Conservation (phyloP, 1,140 invertebrate species). For the Drosophila subpulchrella region DNA sequence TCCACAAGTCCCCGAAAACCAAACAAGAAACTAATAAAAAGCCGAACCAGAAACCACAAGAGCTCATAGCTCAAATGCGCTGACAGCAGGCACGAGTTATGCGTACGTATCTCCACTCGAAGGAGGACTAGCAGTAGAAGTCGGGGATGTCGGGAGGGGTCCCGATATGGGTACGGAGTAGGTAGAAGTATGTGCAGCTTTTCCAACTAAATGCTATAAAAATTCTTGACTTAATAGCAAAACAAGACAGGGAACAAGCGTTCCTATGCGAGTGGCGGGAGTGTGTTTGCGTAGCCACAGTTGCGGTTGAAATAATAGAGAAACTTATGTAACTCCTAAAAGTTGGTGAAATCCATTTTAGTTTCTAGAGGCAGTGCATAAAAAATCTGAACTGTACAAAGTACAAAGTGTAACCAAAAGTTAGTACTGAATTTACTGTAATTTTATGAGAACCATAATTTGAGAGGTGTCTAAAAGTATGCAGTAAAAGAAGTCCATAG, state of each 20-base stretch:
- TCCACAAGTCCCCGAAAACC: slow-evolving; percentile 39
- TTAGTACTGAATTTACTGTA: no score
- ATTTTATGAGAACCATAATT: no score
- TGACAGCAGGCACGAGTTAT: slow-evolving; percentile 82
- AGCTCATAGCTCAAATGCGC: slow-evolving; percentile 80
- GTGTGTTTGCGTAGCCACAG: slow-evolving; percentile 12
- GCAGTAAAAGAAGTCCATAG: no score
- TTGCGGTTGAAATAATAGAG: not conserved
- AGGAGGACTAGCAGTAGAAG: not conserved
- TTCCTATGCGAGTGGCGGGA: slow-evolving; percentile 24
- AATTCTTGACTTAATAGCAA: slow-evolving; percentile 83
- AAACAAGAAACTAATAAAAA: slow-evolving; percentile 82
- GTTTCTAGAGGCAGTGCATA: no score
- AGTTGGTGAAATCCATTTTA: no score
- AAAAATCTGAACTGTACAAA: no score
- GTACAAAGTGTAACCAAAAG: no score
- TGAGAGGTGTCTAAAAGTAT: no score
- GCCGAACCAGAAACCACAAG: slow-evolving; percentile 77
- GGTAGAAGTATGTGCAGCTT: slow-evolving; percentile 76
- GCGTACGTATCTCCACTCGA: slow-evolving; percentile 56
- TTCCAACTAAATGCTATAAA: slow-evolving; percentile 83
- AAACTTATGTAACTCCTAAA: no score
- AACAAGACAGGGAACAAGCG: slow-evolving; percentile 76
- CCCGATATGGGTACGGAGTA: slow-evolving; percentile 11
- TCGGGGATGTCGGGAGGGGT: not conserved